phyloP scores from a whole-genome alignment of 1,140 invertebrate genomes.

The Aphis gossypii region DNA sequence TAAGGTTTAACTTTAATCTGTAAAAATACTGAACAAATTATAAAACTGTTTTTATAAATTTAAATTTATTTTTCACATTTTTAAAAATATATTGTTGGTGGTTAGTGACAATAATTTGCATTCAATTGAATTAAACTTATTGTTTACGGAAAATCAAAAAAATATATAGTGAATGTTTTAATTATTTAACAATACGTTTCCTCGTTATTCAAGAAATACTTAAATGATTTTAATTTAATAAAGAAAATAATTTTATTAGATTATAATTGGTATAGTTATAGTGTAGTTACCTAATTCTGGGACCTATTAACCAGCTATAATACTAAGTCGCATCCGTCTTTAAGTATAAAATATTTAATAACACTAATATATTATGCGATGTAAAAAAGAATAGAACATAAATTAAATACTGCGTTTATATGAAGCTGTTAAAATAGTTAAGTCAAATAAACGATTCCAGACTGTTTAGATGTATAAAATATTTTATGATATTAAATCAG shows the following conservation, averaged over 20 bases:
- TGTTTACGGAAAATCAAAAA: neutral
- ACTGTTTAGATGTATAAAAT: neutral
- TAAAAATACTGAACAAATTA: neutral
- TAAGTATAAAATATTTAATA: neutral
- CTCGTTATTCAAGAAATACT: neutral
- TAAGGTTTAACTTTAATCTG: neutral
- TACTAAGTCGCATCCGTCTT: neutral
- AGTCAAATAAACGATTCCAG: neutral
- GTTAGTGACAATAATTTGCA: neutral
- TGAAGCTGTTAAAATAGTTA: neutral
- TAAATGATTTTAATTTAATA: constrained; percentile 21
- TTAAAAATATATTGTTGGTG: neutral
- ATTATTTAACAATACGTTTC: neutral
- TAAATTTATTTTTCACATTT: neutral
- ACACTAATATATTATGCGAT: neutral
- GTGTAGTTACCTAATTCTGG: neutral
- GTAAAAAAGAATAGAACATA: too few relatives aligned
- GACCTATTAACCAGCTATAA: neutral
- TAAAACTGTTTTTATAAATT: neutral
- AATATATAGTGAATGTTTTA: neutral
- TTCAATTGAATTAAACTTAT: neutral
- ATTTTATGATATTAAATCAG: neutral
- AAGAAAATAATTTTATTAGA: neutral
- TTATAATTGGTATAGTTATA: neutral
- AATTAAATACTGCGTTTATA: neutral